A percentile compares a stretch with the other conserved stretches of the same genome.
Evolutionary conservation across 2,797 vertebrate genomes (phyloP).

Genomic region (Rhinichthys osculus): DNA sequence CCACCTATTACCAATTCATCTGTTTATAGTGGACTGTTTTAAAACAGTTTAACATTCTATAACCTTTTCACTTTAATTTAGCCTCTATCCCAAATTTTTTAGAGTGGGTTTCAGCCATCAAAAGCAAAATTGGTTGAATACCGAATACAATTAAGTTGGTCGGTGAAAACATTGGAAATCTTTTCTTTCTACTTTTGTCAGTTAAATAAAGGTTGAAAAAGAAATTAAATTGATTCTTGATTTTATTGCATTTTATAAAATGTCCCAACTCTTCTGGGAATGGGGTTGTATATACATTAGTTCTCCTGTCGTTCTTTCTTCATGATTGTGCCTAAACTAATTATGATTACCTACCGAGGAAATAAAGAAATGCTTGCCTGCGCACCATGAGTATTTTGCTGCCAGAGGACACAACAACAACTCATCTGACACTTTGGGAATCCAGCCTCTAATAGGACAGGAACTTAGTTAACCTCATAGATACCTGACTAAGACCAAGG

Average conservation of each 20-base stretch:
- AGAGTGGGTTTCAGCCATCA: not conserved
- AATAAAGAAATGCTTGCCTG: not conserved
- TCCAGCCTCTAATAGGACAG: not conserved
- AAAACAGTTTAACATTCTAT: not conserved
- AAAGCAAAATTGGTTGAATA: not conserved
- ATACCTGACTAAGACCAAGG: slow-evolving; percentile 48
- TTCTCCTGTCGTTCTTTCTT: not conserved
- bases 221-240: too few relatives aligned
- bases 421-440: not conserved
- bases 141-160: too few relatives aligned
- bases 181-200: too few relatives aligned
- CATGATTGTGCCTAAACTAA: not conserved
- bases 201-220: too few relatives aligned
- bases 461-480: slow-evolving; percentile 64
- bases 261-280: too few relatives aligned
- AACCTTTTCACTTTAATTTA: not conserved
- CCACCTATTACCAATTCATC: not conserved
- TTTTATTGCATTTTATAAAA: too few relatives aligned
- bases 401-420: slow-evolving; percentile 2
- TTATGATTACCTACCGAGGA: not conserved
- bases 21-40: not conserved
- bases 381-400: not conserved
- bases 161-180: too few relatives aligned
- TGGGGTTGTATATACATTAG: too few relatives aligned
- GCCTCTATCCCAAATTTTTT: too few relatives aligned